These are phyloP conservation scores for Apodemus sylvaticus DNA, from an alignment of 2,113 vertebrate species.

Conservation along the genomic window DNA sequence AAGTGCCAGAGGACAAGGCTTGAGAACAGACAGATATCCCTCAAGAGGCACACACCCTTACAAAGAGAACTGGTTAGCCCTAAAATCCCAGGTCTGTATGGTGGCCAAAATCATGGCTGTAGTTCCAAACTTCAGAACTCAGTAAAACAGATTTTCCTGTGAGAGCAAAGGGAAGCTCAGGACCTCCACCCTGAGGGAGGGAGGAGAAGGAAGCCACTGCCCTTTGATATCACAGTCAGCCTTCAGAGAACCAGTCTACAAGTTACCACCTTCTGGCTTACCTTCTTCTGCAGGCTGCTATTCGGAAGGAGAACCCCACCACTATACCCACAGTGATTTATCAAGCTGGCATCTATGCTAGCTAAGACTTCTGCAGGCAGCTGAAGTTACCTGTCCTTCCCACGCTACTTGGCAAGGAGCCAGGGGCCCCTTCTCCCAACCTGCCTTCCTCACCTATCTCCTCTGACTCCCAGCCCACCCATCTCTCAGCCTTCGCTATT, in stretches of 20 bases:
- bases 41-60: slow-evolving; percentile 72
- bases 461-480: neutral
- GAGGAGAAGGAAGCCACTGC: neutral
- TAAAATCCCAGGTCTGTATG: slow-evolving; percentile 58
- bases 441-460: neutral
- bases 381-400: too few species aligned
- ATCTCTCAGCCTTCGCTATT: neutral
- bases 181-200: neutral
- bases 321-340: neutral
- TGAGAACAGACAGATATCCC: neutral
- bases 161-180: neutral
- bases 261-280: neutral
- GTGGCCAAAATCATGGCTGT: slow-evolving; percentile 58
- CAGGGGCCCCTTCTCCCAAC: neutral
- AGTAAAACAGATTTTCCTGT: neutral
- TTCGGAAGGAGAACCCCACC: neutral
- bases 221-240: neutral
- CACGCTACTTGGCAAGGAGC: neutral
- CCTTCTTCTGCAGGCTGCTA: neutral
- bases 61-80: slow-evolving; percentile 71
- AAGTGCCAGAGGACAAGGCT: slow-evolving; percentile 21
- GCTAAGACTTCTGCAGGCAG: neutral
- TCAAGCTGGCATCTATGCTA: neutral
- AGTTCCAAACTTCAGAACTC: slow-evolving; percentile 44
- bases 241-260: neutral